Conservation (phyloP, 2,797 vertebrate species). For the Gadopsis marmoratus region DNA sequence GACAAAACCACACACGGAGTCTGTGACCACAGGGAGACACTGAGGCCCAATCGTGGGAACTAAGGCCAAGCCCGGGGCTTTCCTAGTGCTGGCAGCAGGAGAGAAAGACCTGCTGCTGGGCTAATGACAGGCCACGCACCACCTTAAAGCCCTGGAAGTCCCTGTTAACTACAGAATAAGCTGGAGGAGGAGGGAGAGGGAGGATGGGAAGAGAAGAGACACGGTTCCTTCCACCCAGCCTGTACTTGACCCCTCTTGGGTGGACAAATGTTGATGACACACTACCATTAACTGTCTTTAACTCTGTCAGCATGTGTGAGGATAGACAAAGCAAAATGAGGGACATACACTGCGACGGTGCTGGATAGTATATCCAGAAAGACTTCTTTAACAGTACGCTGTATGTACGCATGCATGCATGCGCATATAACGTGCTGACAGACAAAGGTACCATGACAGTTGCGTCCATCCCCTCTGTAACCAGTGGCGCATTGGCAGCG, state of each 20-base stretch:
- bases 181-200: background rate
- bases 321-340: constrained; percentile 17
- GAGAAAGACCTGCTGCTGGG: constrained; percentile 65
- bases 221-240: constrained; percentile 42
- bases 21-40: constrained; percentile 39
- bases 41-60: constrained; percentile 64
- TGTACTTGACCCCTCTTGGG: constrained; percentile 29
- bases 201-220: background rate
- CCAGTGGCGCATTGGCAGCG: constrained; percentile 90
- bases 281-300: constrained; percentile 53
- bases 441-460: constrained; percentile 86
- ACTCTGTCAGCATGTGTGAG: constrained; percentile 5
- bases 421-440: background rate
- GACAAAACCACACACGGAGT: constrained; percentile 25
- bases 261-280: constrained; percentile 57
- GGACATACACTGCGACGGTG: background rate
- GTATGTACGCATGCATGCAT: background rate
- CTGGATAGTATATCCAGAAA: background rate
- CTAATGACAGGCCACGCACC: constrained; percentile 68
- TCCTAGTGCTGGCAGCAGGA: constrained; percentile 64
- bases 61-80: constrained; percentile 54
- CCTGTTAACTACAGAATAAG: constrained; percentile 43
- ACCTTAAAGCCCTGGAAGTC: constrained; percentile 44
- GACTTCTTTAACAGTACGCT: background rate
- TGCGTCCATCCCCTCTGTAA: constrained; percentile 88